Percentiles rank a stretch among this genome's conserved stretches.
These are phyloP conservation scores for Reticulitermes lucifugus DNA, from an alignment of 2,888 invertebrate genomes.

Conservation along the genomic window DNA sequence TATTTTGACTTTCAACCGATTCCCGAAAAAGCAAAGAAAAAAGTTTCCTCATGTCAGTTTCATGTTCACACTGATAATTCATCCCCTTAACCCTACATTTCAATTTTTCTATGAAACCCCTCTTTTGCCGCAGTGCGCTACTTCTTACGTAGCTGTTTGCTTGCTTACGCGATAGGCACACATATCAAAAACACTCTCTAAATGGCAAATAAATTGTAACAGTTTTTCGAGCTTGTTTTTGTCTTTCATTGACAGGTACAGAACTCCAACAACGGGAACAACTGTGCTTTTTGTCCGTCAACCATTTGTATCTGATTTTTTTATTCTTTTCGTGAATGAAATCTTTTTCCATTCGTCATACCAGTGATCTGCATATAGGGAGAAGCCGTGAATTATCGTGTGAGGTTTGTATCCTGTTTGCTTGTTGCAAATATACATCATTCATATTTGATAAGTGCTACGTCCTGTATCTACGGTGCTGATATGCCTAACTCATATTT, in stretches of 20 bases:
- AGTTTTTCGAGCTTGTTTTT: background rate
- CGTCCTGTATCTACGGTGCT: background rate
- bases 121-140: too few relatives aligned
- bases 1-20: too few relatives aligned
- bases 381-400: background rate
- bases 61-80: background rate
- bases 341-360: slow-evolving; percentile 4
- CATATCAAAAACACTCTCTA: background rate
- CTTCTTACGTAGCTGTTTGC: too few relatives aligned
- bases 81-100: background rate
- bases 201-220: background rate
- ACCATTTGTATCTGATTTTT: background rate
- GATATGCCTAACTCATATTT: slow-evolving; percentile 21
- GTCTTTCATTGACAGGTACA: background rate
- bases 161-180: background rate
- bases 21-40: background rate
- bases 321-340: background rate
- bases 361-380: background rate
- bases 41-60: background rate
- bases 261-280: background rate
- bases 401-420: background rate
- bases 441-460: slow-evolving; percentile 1
- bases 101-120: background rate
- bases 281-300: background rate
- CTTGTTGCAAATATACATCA: background rate